These are phyloP conservation scores for Delia radicum DNA, from an alignment of 1,140 invertebrate species.

Conservation along the genomic window DNA sequence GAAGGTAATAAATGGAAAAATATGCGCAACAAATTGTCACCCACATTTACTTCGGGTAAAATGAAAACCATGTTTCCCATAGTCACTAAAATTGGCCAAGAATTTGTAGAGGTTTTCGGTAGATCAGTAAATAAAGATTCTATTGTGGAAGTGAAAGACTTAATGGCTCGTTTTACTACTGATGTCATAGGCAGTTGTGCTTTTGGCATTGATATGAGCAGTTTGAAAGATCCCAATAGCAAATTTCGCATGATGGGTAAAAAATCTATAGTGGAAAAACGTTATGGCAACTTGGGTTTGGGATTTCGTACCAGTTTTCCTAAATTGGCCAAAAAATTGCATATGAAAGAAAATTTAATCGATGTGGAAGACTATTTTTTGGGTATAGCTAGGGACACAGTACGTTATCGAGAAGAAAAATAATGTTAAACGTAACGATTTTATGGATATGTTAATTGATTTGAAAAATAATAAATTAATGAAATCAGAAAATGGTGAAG, in stretches of 20 bases:
- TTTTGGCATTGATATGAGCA: constrained; percentile 59
- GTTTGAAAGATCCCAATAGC: constrained; percentile 54
- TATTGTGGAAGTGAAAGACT: constrained; percentile 60
- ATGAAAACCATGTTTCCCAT: constrained; percentile 60
- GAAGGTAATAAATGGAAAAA: constrained; percentile 60
- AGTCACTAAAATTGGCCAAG: constrained; percentile 45
- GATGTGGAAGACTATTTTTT: constrained; percentile 53
- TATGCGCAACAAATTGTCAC: constrained; percentile 59
- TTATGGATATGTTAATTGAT: constrained; percentile 55
- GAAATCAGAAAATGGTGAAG: constrained; percentile 35
- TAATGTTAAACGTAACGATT: constrained; percentile 52
- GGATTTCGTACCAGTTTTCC: constrained; percentile 39
- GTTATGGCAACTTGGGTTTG: constrained; percentile 30
- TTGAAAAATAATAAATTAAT: constrained; percentile 36
- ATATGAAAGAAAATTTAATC: constrained; percentile 40
- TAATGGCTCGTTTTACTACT: constrained; percentile 63
- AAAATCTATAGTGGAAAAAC: constrained; percentile 34
- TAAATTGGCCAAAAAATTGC: constrained; percentile 32
- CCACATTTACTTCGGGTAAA: constrained; percentile 63
- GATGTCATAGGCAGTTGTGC: constrained; percentile 61
- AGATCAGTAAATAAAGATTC: constrained; percentile 15
- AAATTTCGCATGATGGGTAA: constrained; percentile 55
- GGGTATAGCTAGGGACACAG: constrained; percentile 46
- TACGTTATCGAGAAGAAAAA: constrained; percentile 54
- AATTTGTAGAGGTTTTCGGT: constrained; percentile 39